Evolutionary conservation across 2,888 invertebrate species (phyloP), one percentile per base, ranked within the genome.

Genomic region (Leucoptera coffeella): DNA sequence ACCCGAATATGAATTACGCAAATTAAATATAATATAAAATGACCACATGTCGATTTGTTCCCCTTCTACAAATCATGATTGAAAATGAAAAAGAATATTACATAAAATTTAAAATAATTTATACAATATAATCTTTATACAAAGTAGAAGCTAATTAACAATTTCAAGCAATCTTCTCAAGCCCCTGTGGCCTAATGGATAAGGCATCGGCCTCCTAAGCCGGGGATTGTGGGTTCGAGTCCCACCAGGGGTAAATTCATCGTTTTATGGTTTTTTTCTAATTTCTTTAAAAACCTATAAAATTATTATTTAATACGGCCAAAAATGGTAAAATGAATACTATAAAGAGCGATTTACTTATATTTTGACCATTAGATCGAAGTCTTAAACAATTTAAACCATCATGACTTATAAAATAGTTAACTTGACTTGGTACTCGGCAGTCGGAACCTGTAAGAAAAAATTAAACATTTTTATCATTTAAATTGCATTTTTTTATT

Each of bases 131-230:
- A 23, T 25, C 4, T 25, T 23, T 10, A 12, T 26, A 23, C 14
- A 24, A 26, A 19, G n/a, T 9, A 26, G 9, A 5, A 19, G 8
- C 9, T 9, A n/a, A 23, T n/a, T 6, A 23, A 7, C 30, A 41
- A 40, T 42, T 43, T 38, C 23, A 1, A 0, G 0, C 0, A 0
- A 0, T 0, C 0, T 0, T 0, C 0, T 0, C 10, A 36, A 52
- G 78, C 78, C 78, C 78, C 78, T 78, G 79, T 79, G 79, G 78
- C 79, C 79, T 78, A 79, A 79, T 78, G 78, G 79, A 79, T 78
- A 78, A 79, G 79, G 79, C 78, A 78, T 78, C 78, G 79, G 79
- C 78, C 78, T 78, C 79, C 79, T 79, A 78, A 79, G 78, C 78
- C 78, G 78, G 78, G 78, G 78, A 78, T 77, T 79, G 78, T 78